These are phyloP conservation scores for Himantopus leucocephalus DNA, from an alignment of 2,113 vertebrate species.

Conservation along the genomic window DNA sequence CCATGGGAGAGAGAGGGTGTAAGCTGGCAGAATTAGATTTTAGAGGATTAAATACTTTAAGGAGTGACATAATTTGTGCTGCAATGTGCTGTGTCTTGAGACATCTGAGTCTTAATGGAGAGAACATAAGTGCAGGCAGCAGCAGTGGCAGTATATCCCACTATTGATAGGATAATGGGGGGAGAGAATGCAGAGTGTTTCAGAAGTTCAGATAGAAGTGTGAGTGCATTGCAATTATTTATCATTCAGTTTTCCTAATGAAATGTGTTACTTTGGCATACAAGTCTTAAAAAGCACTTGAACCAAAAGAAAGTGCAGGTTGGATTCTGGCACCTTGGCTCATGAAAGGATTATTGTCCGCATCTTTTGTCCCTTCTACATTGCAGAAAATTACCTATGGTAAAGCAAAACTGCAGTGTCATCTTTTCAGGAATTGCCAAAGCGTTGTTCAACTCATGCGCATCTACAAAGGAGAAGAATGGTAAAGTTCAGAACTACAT, in stretches of 20 bases:
- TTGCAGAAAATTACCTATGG: neutral
- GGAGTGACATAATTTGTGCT: neutral
- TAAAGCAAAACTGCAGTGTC: neutral
- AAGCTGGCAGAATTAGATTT: neutral
- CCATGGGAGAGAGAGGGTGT: neutral
- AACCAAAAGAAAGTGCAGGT: neutral
- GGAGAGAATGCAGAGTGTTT: neutral
- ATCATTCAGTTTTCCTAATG: neutral
- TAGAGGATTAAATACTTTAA: neutral
- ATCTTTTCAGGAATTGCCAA: neutral
- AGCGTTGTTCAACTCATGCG: neutral
- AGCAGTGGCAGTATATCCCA: neutral
- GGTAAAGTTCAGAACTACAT: neutral
- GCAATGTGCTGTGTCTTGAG: neutral
- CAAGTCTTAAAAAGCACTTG: neutral
- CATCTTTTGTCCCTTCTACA: neutral
- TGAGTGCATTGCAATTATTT: neutral
- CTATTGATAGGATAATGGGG: neutral
- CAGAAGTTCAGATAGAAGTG: neutral
- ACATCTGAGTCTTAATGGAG: neutral
- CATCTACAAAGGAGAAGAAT: neutral
- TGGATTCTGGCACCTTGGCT: neutral
- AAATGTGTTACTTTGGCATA: neutral
- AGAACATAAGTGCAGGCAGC: neutral
- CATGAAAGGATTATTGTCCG: neutral